Conservation (phyloP, 1,140 invertebrate species). For the Bombus superbus region DNA sequence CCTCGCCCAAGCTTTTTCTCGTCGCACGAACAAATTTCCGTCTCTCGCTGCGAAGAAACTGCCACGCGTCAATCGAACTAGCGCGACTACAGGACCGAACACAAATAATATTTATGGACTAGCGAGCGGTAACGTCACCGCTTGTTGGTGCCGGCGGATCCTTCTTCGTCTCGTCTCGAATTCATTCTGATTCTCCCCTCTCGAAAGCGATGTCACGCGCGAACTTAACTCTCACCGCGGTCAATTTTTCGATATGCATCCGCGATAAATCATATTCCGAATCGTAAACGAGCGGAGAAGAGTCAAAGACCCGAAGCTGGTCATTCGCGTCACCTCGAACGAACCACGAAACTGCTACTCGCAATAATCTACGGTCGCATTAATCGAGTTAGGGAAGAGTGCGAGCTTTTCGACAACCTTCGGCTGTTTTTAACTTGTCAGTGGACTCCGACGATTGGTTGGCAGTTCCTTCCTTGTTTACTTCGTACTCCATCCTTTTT, state of each 20-base stretch:
- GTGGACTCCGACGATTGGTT: constrained; percentile 55
- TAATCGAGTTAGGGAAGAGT: constrained; percentile 24
- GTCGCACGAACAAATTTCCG: neutral
- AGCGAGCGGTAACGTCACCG: constrained; percentile 20
- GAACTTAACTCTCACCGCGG: neutral
- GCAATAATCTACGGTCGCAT: neutral
- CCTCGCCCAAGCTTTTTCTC: neutral
- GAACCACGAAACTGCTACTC: neutral
- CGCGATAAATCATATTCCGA: neutral
- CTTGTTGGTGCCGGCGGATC: neutral
- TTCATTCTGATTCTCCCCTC: constrained; percentile 32
- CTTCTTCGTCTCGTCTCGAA: neutral
- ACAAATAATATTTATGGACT: constrained; percentile 62
- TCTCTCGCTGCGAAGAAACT: neutral
- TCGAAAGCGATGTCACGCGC: neutral
- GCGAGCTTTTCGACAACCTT: constrained; percentile 59
- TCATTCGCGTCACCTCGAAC: neutral
- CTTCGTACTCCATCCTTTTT: neutral
- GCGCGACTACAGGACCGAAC: constrained; percentile 30
- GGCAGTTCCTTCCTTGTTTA: constrained; percentile 33
- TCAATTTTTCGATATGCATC: neutral
- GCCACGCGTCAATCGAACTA: constrained; percentile 12
- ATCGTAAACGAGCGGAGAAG: neutral
- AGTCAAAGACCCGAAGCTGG: neutral
- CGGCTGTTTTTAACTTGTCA: constrained; percentile 68